Percentiles rank a stretch among this genome's conserved stretches.
phyloP scores from a whole-genome alignment of 2,797 vertebrate genomes.

The Acridotheres tristis region DNA sequence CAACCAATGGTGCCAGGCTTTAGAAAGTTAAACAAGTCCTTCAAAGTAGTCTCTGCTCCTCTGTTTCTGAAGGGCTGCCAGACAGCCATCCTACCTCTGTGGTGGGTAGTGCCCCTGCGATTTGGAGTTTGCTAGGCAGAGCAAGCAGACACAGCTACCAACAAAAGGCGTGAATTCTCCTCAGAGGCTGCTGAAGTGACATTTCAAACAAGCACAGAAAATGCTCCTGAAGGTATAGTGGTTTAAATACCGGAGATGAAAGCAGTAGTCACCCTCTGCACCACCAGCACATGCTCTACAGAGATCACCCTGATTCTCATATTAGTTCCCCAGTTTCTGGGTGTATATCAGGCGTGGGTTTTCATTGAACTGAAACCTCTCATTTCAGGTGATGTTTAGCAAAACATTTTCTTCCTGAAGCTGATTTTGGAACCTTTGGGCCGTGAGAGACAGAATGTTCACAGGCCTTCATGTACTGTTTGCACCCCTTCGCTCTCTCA shows the following conservation, averaged over 20 bases:
- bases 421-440: neutral
- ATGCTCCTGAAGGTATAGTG: neutral
- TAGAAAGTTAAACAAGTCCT: neutral
- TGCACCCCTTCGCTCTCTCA: neutral
- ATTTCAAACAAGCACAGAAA: neutral
- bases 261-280: neutral
- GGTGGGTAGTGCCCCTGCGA: neutral
- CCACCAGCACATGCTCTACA: rapidly evolving
- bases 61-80: neutral
- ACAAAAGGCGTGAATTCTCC: neutral
- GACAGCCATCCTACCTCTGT: neutral
- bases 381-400: neutral
- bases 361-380: neutral
- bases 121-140: neutral
- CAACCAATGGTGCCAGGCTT: neutral
- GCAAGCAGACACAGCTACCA: neutral
- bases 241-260: neutral
- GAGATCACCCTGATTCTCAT: neutral
- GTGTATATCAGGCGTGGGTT: neutral
- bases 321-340: neutral
- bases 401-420: neutral
- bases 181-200: neutral
- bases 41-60: neutral
- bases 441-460: neutral
- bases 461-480: rapidly evolving